A percentile compares a stretch with the other conserved stretches of the same genome.
Conservation (phyloP, 2,113 vertebrate genomes). For the Brevimyrus niger region DNA sequence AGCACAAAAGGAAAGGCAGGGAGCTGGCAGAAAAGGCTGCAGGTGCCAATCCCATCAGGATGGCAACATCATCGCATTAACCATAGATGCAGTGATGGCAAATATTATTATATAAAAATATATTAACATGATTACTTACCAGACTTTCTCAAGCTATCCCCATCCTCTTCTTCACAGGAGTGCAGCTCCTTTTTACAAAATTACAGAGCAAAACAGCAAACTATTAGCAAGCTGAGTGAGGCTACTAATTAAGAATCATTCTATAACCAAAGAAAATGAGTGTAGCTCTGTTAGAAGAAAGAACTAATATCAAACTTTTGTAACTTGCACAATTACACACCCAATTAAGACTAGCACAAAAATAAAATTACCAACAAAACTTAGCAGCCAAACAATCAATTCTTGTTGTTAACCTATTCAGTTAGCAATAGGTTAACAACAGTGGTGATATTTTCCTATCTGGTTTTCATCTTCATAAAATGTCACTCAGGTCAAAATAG, state of each 20-base stretch:
- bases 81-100: background rate
- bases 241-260: background rate
- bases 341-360: background rate
- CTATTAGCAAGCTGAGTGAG: background rate
- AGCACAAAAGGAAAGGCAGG: background rate
- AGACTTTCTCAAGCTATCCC: slow-evolving; percentile 46
- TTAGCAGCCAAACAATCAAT: background rate
- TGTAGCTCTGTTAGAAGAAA: background rate
- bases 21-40: background rate
- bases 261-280: background rate
- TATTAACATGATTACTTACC: slow-evolving; percentile 45
- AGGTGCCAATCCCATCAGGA: background rate
- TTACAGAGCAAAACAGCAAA: background rate
- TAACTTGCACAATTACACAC: background rate
- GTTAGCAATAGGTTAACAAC: background rate
- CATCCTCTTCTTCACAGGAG: slow-evolving; percentile 46
- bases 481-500: background rate
- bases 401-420: background rate
- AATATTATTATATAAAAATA: background rate
- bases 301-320: background rate
- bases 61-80: background rate
- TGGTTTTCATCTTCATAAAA: background rate
- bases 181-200: slow-evolving; percentile 27
- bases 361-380: background rate
- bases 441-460: background rate